Base-by-base conservation (phyloP, 2,113 vertebrate species). In the Eulemur rufifrons region DNA sequence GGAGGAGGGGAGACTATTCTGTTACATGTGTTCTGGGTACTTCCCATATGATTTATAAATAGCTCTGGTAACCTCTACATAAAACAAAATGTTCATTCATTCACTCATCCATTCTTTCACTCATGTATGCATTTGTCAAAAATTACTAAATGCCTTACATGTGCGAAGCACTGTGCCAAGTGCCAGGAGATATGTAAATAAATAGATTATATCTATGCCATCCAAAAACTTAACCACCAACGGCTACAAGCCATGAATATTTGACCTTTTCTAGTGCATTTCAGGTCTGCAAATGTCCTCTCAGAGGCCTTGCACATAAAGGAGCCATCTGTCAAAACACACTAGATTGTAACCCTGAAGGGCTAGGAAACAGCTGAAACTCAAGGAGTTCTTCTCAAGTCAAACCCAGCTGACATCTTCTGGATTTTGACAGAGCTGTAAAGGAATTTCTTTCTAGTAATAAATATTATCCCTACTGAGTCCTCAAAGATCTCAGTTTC, bases 261-360 rank as follows among this genome's bases (percentile, higher is more conserved):
- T 74, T 95, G 8, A 92, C 64, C 73, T 93, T 80, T 95, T 42
- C 37, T n/a, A 86, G 45, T n/a, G 29, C 39, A 61, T 71, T 54
- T 29, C 7, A 77, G 23, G 71, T 91, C 50, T 85, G 52, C 68
- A 69, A 54, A 64, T 15, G 32, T n/a, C 47, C 20, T 56, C 34
- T 52, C 34, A 54, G 86, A 96, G 11, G 64, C 59, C 47, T 25
- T 83, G 23, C 17, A 73, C 69, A 68, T 80, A 80, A 86, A 94
- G 69, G 29, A 85, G 25, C 52, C 82, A 66, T 90, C 89, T 97
- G 52, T 91, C 37, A 90, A 83, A 91, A 74, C 42, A 95, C 15
- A 88, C 37, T 20, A 81, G 56, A n/a, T n/a, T n/a, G 29, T 64
- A 39, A 81, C 84, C 50, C n/a, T 47, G 61, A 56, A 83, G 32